Evolutionary conservation across 2,888 invertebrate genomes (phyloP).

Genomic region (Drosophila antonietae): DNA sequence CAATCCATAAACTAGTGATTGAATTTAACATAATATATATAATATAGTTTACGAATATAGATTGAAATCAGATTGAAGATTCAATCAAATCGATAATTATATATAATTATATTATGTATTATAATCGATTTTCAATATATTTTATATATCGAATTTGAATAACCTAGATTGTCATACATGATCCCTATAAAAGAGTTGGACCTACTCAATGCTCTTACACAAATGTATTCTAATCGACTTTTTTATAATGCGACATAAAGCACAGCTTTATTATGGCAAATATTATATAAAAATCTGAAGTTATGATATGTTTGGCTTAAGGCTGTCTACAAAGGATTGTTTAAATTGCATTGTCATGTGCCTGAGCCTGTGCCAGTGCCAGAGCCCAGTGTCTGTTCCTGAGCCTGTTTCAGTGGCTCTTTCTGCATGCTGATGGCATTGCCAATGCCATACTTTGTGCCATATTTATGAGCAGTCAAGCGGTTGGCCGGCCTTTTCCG

Average conservation of each 20-base stretch:
- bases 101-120: too few species aligned
- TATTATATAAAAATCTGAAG: slow-evolving; percentile 11
- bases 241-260: slow-evolving; percentile 3
- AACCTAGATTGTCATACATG: neutral
- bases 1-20: too few species aligned
- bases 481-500: slow-evolving; percentile 55
- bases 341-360: slow-evolving; percentile 59
- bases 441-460: slow-evolving; percentile 35
- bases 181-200: neutral
- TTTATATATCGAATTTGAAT: neutral
- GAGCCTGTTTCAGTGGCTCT: neutral
- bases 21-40: too few species aligned
- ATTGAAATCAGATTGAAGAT: too few species aligned
- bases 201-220: neutral
- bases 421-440: slow-evolving; percentile 32
- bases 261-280: slow-evolving; percentile 6
- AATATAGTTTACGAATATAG: too few species aligned
- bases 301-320: slow-evolving; percentile 9
- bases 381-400: neutral
- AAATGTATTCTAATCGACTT: slow-evolving; percentile 3
- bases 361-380: neutral
- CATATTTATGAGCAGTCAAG: slow-evolving; percentile 43
- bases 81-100: too few species aligned
- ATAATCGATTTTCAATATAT: neutral
- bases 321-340: slow-evolving; percentile 18